Evolutionary conservation across 1,140 invertebrate genomes (phyloP).

Genomic region (Heliconius melpomene): DNA sequence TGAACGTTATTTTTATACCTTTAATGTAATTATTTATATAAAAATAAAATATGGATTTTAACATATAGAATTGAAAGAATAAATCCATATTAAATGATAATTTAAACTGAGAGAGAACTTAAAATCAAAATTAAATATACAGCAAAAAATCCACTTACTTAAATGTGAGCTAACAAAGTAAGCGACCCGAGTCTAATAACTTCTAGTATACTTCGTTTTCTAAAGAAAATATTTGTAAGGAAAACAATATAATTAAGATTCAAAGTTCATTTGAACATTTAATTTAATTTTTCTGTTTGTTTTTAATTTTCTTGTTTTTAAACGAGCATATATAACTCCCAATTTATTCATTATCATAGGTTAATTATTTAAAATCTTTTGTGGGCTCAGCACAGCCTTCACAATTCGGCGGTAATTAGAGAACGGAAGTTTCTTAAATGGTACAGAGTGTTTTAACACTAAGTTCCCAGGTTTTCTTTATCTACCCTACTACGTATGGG

Average conservation of each 20-base stretch:
- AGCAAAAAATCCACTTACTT: constrained; percentile 1
- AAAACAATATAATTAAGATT: constrained; percentile 6
- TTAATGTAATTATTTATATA: background rate
- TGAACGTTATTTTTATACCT: too few relatives aligned
- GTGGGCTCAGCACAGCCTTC: too few relatives aligned
- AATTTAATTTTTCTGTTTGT: background rate
- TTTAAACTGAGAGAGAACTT: background rate
- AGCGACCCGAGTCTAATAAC: constrained; percentile 7
- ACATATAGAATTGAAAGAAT: background rate
- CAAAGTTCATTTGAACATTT: background rate
- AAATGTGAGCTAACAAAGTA: constrained; percentile 13
- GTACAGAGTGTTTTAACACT: too few relatives aligned
- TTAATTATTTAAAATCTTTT: too few relatives aligned
- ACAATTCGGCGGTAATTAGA: too few relatives aligned
- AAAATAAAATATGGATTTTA: background rate
- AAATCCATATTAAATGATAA: background rate
- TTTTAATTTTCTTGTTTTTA: background rate
- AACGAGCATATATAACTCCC: background rate
- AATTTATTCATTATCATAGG: background rate
- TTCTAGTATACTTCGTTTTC: constrained; percentile 11
- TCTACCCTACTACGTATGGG: too few relatives aligned
- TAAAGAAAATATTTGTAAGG: constrained; percentile 3
- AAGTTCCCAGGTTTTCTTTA: too few relatives aligned
- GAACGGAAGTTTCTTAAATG: too few relatives aligned
- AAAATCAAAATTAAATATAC: background rate